Conservation (phyloP, 1,140 invertebrate genomes). For the Hyphantria cunea region DNA sequence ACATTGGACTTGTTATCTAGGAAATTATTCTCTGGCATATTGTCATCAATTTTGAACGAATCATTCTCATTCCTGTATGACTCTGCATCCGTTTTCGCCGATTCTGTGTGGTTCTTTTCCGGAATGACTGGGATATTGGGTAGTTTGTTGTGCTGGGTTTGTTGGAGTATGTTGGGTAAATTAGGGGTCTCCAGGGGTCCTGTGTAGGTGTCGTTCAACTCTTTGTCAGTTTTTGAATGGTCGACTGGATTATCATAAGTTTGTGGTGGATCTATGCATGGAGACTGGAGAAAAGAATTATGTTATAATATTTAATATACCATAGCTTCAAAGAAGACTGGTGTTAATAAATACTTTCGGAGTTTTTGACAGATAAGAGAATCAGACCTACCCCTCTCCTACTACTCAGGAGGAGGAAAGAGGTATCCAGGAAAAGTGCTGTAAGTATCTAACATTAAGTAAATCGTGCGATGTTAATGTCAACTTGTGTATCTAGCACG, state of each 20-base stretch:
- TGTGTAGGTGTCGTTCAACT: constrained; percentile 62
- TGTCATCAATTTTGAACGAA: constrained; percentile 39
- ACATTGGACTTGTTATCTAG: constrained; percentile 56
- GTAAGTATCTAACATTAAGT: no score
- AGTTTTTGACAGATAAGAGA: no score
- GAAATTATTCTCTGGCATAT: constrained; percentile 53
- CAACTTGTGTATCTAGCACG: no score
- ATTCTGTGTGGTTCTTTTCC: constrained; percentile 10
- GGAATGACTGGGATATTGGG: background rate
- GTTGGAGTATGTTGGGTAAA: no score
- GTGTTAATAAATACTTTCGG: no score
- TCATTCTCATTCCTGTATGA: constrained; percentile 44
- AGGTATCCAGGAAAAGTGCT: no score
- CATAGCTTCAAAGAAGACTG: no score
- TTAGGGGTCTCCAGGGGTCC: constrained; percentile 50
- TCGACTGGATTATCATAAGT: constrained; percentile 71
- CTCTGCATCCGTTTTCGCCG: constrained; percentile 44
- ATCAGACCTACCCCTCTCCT: no score
- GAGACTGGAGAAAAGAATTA: constrained; percentile 48
- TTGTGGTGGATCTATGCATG: constrained; percentile 65
- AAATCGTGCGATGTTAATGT: no score
- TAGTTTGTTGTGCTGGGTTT: constrained; percentile 47
- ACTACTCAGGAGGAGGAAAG: no score
- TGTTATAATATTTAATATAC: no score
- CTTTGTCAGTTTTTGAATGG: constrained; percentile 58